Evolutionary conservation across 2,888 invertebrate species (phyloP), one percentile per base, ranked within the genome.

Genomic region (Caenorhabditis afra): DNA sequence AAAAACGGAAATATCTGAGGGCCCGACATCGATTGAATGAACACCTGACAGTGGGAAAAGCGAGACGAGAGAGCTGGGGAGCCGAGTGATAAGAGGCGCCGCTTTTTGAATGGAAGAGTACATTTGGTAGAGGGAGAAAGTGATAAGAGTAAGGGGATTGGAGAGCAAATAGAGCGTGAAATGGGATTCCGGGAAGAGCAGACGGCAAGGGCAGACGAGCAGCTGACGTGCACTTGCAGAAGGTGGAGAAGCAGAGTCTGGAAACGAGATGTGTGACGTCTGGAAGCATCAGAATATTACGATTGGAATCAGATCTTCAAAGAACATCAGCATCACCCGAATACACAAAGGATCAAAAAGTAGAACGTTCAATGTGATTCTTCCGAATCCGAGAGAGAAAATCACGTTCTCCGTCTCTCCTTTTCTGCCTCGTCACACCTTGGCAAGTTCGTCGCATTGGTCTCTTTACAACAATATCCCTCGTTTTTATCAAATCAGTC

Each of bases 121-220:
- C 62, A 68, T 29, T 11, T 29, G 12, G 45, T n/a, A n/a, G 11
- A 23, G 22, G 44, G 59, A 44, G 52, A 35, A 71, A 57, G 45
- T 64, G 71, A 71, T 62, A 71, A 71, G 64, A 58, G 50, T 41
- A 62, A 35, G 20, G 11, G 71, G 64, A 71, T 64, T 62, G 64
- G 35, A 57, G 39, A 71, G 57, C 55, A 64, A 71, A 64, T 64
- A 64, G 41, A 53, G 50, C 16, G n/a, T 45, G 45, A 22, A 12
- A 49, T 11, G 39, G 29, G 22, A 45, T 18, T n/a, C 23, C 16
- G 16, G 37, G 22, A 4, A 29, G 29, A 5, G 29, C 61, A 18
- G 52, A 3, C 52, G 53, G 53, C 16, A 29, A 65, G 65, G 29
- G 4, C 53, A 45, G 29, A 22, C 8, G 4, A 14, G 41, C 22